Evolutionary conservation across 64 coral and sea anemone species (phyloP), one percentile per base, ranked within the genome.

Genomic region (Montipora capricornis): DNA sequence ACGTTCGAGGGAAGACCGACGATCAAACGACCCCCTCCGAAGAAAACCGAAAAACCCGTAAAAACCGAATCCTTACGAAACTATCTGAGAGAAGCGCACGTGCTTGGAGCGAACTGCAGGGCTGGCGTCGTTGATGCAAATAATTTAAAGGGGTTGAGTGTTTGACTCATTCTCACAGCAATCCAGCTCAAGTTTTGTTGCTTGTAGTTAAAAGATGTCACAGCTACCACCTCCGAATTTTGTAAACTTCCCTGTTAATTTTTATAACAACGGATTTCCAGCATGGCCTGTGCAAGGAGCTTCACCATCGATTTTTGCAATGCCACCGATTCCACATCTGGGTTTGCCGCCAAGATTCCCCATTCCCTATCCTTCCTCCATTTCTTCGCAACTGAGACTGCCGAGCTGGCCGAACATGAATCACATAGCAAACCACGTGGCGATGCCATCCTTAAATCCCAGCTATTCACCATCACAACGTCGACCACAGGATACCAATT

Each of bases 221-320:
- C 82, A 86, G 82, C 47, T 86, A 6, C 82, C 82, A 4, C 64
- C 66, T 20, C 82, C 82, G 46, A 86, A 86, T 67, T 86, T 86
- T 73, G 82, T 45, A 86, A 70, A 86, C 66, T 71, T 86, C 0
- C 82, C 62, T 10, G 13, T 64, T 20, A 15, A 60, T 52, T 86
- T 86, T 44, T 71, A 86, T 44, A 48, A 6, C 15, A 50, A 22
- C 67, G 62, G 82, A 50, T 71, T 71, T 86, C 45, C 82, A 86
- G 62, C 62, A 2, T 86, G 64, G 46, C 82, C 82, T 8, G n/a
- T 17, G 44, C 76, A 51, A 6, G 80, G 46, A 71, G 50, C 82
- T 48, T 16, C 66, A 20, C 19, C 66, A 1, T 86, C 82, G 61
- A 71, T 86, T 16, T 86, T 86, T 49, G 66, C 64, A 20, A 73